Conservation (phyloP, 2,888 invertebrate species). For the Petrophora chlorosata region DNA sequence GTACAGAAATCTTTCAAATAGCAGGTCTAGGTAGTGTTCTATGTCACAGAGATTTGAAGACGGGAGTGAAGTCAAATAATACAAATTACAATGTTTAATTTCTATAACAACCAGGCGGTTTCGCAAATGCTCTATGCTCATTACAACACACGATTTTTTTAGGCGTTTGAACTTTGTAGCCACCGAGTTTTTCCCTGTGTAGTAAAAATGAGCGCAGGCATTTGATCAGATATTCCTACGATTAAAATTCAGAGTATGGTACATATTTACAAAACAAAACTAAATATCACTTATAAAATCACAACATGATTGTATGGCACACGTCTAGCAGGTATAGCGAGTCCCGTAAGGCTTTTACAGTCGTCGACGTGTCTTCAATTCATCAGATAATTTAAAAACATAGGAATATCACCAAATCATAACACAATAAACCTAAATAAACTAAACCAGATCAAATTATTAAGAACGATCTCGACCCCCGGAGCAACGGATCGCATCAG, state of each 20-base stretch:
- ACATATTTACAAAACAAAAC: constrained; percentile 83
- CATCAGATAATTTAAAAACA: constrained; percentile 52
- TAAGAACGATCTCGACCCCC: constrained; percentile 52
- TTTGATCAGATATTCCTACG: constrained; percentile 63
- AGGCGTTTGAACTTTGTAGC: constrained; percentile 20
- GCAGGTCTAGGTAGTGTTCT: too few species aligned
- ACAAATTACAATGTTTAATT: constrained; percentile 4
- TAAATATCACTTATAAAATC: constrained; percentile 83
- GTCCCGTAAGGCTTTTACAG: constrained; percentile 39
- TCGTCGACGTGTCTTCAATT: constrained; percentile 75
- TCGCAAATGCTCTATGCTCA: constrained; percentile 27
- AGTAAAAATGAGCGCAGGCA: constrained; percentile 54
- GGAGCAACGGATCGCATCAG: constrained; percentile 70
- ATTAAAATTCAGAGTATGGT: constrained; percentile 77
- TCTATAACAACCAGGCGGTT: constrained; percentile 2
- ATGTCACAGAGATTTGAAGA: not conserved
- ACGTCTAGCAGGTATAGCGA: constrained; percentile 70
- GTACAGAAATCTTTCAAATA: not conserved
- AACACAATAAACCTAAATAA: constrained; percentile 63
- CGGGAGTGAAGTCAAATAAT: not conserved
- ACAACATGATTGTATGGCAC: constrained; percentile 83
- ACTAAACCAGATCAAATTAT: constrained; percentile 77
- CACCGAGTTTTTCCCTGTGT: constrained; percentile 46
- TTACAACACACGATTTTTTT: constrained; percentile 25
- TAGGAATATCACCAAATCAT: constrained; percentile 75